phyloP scores from a whole-genome alignment of 2,888 invertebrate species.

The Julus scandinavius region DNA sequence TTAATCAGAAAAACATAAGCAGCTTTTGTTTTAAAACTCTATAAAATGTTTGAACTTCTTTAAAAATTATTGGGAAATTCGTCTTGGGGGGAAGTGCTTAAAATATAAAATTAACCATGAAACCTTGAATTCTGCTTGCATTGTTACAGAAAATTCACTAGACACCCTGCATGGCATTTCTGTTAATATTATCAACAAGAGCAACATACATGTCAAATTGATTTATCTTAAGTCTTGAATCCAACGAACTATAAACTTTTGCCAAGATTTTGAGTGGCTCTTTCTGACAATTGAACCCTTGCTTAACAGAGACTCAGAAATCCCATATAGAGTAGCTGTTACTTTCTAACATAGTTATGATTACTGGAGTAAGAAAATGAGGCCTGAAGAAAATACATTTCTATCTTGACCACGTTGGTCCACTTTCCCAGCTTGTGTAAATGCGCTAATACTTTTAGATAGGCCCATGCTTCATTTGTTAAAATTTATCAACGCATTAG shows the following conservation, averaged over 20 bases:
- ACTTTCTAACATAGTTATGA: too few relatives aligned
- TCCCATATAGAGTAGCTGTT: not conserved
- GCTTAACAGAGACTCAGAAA: not conserved
- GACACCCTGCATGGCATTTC: too few relatives aligned
- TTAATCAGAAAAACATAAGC: too few relatives aligned
- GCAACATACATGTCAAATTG: not conserved
- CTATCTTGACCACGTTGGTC: not conserved
- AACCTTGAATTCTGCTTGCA: too few relatives aligned
- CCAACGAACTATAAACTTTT: not conserved
- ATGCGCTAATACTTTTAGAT: slow-evolving; percentile 19
- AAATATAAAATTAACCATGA: too few relatives aligned
- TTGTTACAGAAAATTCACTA: too few relatives aligned
- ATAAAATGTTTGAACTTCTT: too few relatives aligned
- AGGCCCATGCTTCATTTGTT: slow-evolving; percentile 32
- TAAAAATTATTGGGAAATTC: too few relatives aligned
- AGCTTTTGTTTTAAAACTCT: too few relatives aligned
- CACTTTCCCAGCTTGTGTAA: not conserved
- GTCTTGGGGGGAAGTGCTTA: too few relatives aligned
- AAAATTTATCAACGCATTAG: slow-evolving; percentile 42
- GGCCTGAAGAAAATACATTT: too few relatives aligned
- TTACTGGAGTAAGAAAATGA: too few relatives aligned
- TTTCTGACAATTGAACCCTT: not conserved
- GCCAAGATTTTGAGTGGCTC: not conserved
- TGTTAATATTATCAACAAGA: not conserved
- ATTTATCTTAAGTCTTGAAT: not conserved